phyloP scores from a whole-genome alignment of 2,113 vertebrate species.

The Chrysochloris asiatica region DNA sequence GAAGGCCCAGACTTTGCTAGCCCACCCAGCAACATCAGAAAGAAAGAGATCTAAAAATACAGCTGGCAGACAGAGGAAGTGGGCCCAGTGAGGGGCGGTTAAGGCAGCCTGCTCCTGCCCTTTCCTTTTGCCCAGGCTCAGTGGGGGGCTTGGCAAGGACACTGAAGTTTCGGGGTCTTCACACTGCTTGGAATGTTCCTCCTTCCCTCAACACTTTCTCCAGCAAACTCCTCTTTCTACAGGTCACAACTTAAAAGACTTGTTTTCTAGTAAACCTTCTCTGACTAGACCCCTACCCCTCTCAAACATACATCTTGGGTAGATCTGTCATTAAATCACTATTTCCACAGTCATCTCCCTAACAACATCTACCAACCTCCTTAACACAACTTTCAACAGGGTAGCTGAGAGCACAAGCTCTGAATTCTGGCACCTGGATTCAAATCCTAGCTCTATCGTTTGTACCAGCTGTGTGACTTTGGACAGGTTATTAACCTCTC shows the following conservation, averaged over 20 bases:
- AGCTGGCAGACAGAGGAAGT: constrained; percentile 60
- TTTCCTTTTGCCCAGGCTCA: background rate
- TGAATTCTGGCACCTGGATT: background rate
- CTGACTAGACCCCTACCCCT: background rate
- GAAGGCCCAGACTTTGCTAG: background rate
- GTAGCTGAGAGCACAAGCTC: background rate
- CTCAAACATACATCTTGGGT: background rate
- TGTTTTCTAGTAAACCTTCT: background rate
- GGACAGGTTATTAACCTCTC: background rate
- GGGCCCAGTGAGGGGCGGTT: background rate
- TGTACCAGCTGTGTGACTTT: background rate
- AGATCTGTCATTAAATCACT: background rate
- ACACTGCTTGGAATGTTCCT: background rate
- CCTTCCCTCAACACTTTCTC: background rate
- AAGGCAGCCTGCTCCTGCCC: background rate
- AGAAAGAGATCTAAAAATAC: constrained; percentile 66
- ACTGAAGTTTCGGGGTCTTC: background rate
- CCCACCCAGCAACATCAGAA: constrained; percentile 23
- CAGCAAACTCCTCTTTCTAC: background rate
- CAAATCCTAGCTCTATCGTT: background rate
- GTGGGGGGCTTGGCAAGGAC: background rate
- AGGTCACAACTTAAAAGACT: background rate
- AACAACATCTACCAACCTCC: background rate
- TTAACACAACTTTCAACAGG: background rate
- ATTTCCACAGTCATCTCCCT: background rate